Percentiles rank a stretch among this genome's conserved stretches.
phyloP scores from a whole-genome alignment of 2,888 invertebrate genomes.

The Sialis fuliginosa region DNA sequence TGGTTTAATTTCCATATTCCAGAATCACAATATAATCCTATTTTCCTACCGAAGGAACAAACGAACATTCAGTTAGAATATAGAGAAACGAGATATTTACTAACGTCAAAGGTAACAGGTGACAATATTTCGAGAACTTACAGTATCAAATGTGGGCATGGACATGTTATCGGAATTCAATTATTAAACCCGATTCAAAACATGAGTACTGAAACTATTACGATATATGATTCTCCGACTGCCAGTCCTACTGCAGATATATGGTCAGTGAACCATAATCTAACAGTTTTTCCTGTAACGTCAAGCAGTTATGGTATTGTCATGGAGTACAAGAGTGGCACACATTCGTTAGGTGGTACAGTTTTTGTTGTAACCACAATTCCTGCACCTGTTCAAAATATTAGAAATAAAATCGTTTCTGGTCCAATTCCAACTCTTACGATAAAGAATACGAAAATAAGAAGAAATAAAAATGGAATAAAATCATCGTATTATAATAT shows the following conservation, averaged over 20 bases:
- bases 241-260: slow-evolving; percentile 42
- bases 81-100: slow-evolving; percentile 62
- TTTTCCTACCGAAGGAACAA: slow-evolving; percentile 48
- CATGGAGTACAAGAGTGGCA: slow-evolving; percentile 63
- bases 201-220: slow-evolving; percentile 68
- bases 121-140: slow-evolving; percentile 38
- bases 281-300: slow-evolving; percentile 78
- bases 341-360: slow-evolving; percentile 60
- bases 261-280: slow-evolving; percentile 68
- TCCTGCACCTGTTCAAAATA: slow-evolving; percentile 51
- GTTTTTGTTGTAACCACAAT: slow-evolving; percentile 63
- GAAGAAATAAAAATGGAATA: slow-evolving; percentile 64
- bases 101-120: slow-evolving; percentile 46
- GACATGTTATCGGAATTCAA: slow-evolving; percentile 76
- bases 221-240: slow-evolving; percentile 57
- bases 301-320: slow-evolving; percentile 69
- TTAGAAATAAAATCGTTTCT: slow-evolving; percentile 53
- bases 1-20: slow-evolving; percentile 63
- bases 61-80: slow-evolving; percentile 43
- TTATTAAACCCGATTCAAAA: slow-evolving; percentile 81
- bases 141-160: slow-evolving; percentile 53
- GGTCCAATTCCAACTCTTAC: slow-evolving; percentile 65
- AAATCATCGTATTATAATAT: slow-evolving; percentile 76
- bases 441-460: slow-evolving; percentile 54
- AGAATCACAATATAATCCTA: slow-evolving; percentile 58